These are phyloP conservation scores for Apis cerana DNA, from an alignment of 1,140 invertebrate species.

Conservation along the genomic window DNA sequence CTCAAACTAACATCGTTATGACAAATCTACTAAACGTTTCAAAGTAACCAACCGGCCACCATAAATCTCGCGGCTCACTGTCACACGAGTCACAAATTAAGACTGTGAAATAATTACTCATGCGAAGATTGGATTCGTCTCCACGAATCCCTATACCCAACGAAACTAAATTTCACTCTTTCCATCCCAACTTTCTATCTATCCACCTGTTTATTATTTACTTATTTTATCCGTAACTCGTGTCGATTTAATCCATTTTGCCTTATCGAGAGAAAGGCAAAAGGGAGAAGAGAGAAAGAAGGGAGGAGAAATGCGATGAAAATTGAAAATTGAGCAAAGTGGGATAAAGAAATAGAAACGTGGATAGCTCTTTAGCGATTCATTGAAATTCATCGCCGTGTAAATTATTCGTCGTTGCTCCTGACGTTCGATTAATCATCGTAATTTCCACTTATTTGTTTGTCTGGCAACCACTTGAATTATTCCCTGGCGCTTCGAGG, in stretches of 20 bases:
- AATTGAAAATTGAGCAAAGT: conserved; percentile 26
- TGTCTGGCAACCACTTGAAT: conserved; percentile 51
- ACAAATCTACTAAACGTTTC: conserved; percentile 22
- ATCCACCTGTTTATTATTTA: not conserved
- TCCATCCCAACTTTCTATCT: not conserved
- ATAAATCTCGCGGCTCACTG: conserved; percentile 32
- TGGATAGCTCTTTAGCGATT: conserved; percentile 49
- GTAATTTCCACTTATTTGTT: conserved; percentile 56
- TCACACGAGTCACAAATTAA: conserved; percentile 12
- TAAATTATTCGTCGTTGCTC: conserved; percentile 57
- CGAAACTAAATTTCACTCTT: not conserved
- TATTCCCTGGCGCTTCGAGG: conserved; percentile 37
- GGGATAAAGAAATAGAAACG: conserved; percentile 12
- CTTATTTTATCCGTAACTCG: not conserved
- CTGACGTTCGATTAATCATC: conserved; percentile 67
- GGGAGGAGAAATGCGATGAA: not conserved
- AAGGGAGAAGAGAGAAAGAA: not conserved
- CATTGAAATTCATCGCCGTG: conserved; percentile 48
- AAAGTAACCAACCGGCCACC: conserved; percentile 1
- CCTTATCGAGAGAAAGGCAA: not conserved
- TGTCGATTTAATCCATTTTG: not conserved
- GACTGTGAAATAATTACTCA: conserved; percentile 25
- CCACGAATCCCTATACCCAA: conserved; percentile 3
- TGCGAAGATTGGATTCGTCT: not conserved
- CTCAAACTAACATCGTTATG: not conserved